phyloP scores from a whole-genome alignment of 2,113 vertebrate genomes.

The Athene cunicularia region DNA sequence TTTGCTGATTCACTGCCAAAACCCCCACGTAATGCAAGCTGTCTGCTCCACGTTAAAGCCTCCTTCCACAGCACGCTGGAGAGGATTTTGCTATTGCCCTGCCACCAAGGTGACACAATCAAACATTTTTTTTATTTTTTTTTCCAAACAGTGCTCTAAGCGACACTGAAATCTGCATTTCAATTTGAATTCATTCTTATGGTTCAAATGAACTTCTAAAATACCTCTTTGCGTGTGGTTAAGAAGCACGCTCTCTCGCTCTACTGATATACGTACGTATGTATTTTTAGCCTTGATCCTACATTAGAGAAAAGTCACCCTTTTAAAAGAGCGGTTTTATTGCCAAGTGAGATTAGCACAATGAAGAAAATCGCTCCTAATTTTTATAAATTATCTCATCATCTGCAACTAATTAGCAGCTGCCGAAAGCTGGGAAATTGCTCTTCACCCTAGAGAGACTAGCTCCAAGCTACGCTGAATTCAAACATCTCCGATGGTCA shows the following conservation, averaged over 20 bases:
- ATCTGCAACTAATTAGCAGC: slow-evolving; percentile 80
- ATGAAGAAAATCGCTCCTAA: slow-evolving; percentile 76
- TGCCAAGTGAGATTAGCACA: slow-evolving; percentile 69
- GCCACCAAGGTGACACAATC: slow-evolving; percentile 57
- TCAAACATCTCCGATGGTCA: neutral
- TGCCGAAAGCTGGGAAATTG: slow-evolving; percentile 35
- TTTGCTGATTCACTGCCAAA: neutral
- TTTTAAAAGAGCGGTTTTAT: slow-evolving; percentile 59
- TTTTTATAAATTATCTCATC: slow-evolving; percentile 84
- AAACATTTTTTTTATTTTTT: neutral
- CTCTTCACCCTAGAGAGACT: neutral
- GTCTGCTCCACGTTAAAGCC: neutral
- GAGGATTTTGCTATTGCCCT: neutral
- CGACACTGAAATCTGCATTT: slow-evolving; percentile 36
- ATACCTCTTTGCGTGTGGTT: neutral
- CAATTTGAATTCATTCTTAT: neutral
- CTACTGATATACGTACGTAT: neutral
- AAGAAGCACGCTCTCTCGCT: neutral
- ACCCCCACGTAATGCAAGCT: neutral
- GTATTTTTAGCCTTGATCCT: slow-evolving; percentile 56
- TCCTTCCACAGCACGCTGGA: neutral
- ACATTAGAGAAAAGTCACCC: slow-evolving; percentile 63
- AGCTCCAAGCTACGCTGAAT: neutral
- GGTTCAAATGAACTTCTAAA: slow-evolving; percentile 14
- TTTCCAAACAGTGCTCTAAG: neutral